phyloP scores from a whole-genome alignment of 2,113 vertebrate species.

The Microtus richardsoni region DNA sequence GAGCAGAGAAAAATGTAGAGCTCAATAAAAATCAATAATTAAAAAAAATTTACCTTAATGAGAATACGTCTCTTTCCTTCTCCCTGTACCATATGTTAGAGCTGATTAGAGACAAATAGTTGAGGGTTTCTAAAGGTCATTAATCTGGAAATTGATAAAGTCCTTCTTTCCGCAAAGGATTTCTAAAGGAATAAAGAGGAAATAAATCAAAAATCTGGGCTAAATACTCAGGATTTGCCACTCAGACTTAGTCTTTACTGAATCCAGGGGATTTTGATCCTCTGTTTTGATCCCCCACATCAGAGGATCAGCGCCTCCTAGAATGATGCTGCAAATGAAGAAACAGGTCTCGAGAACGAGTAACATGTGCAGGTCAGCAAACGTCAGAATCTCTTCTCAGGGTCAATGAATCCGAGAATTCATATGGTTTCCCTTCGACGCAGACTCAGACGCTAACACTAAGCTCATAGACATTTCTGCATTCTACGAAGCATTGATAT shows the following conservation, averaged over 20 bases:
- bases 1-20: too few relatives aligned
- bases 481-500: not conserved
- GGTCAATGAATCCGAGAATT: not conserved
- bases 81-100: not conserved
- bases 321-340: not conserved
- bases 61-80: not conserved
- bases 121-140: not conserved
- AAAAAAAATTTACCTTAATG: not conserved
- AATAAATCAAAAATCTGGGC: not conserved
- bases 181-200: not conserved
- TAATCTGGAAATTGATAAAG: not conserved
- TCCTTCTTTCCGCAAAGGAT: not conserved
- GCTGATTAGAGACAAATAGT: not conserved
- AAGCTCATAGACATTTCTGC: not conserved
- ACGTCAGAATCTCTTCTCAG: not conserved
- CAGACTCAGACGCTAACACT: not conserved
- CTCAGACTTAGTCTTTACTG: not conserved
- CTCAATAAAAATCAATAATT: too few relatives aligned
- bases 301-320: not conserved
- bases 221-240: not conserved
- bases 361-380: not conserved
- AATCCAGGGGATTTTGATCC: not conserved
- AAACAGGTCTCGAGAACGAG: not conserved
- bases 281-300: not conserved
- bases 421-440: not conserved